Evolutionary conservation across 1,140 invertebrate genomes (phyloP).

Genomic region (Sarcophaga peregrina): DNA sequence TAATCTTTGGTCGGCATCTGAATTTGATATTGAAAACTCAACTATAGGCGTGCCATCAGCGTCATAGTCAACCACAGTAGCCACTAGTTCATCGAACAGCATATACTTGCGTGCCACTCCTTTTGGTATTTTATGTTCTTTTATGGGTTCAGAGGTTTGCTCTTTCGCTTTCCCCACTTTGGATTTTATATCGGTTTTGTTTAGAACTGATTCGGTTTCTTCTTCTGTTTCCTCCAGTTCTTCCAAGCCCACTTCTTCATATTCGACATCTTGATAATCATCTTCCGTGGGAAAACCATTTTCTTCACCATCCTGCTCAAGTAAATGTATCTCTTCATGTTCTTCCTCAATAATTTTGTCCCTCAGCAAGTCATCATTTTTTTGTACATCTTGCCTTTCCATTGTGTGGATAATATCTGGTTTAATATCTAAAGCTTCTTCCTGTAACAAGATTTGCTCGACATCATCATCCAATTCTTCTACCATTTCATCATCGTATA

Average conservation of each 20-base stretch:
- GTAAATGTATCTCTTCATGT: background rate
- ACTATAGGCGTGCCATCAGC: constrained; percentile 59
- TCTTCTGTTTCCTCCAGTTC: constrained; percentile 18
- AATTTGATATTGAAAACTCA: constrained; percentile 57
- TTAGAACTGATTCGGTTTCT: constrained; percentile 29
- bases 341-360: constrained; percentile 19
- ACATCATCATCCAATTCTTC: constrained; percentile 31
- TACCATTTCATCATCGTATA: constrained; percentile 43
- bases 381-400: background rate
- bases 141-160: background rate
- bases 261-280: background rate
- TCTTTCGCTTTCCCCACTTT: background rate
- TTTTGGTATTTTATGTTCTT: constrained; percentile 35
- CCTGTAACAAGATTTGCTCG: background rate
- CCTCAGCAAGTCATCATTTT: background rate
- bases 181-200: background rate
- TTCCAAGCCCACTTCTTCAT: background rate
- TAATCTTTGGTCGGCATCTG: constrained; percentile 54
- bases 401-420: background rate
- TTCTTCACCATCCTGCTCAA: background rate
- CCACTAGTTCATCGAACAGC: constrained; percentile 61
- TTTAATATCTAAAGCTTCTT: background rate
- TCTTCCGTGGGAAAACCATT: constrained; percentile 1
- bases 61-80: constrained; percentile 62
- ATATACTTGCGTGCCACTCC: constrained; percentile 58